These are phyloP conservation scores for Alligator sinensis DNA, from an alignment of 2,113 vertebrate genomes.

Conservation along the genomic window DNA sequence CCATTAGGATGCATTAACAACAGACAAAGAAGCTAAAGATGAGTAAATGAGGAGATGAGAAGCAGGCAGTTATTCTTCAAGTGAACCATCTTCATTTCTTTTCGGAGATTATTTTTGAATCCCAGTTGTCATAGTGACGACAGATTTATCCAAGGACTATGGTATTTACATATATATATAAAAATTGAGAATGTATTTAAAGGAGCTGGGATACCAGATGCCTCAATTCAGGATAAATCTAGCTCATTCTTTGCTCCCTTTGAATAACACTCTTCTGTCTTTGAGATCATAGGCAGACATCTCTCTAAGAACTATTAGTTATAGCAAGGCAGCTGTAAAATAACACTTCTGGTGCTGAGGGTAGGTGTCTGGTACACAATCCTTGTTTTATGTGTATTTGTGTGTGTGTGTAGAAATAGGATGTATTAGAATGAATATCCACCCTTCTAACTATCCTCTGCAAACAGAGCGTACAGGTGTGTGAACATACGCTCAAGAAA, in stretches of 20 bases:
- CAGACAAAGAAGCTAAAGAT: neutral
- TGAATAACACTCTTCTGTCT: neutral
- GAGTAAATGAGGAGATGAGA: neutral
- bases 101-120: neutral
- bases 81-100: neutral
- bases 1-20: neutral
- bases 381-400: neutral
- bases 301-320: neutral
- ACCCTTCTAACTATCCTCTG: neutral
- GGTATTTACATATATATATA: neutral
- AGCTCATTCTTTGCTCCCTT: neutral
- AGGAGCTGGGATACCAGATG: neutral
- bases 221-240: neutral
- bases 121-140: neutral
- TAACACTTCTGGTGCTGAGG: neutral
- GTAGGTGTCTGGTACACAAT: neutral
- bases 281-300: neutral
- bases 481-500: accelerated
- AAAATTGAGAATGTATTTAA: neutral
- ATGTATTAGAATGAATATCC: neutral
- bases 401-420: neutral
- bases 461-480: neutral
- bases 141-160: neutral
- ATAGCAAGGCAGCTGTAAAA: neutral
- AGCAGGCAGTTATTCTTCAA: neutral